Evolutionary conservation across 2,797 vertebrate genomes (phyloP).

Genomic region (Halcyon badia): DNA sequence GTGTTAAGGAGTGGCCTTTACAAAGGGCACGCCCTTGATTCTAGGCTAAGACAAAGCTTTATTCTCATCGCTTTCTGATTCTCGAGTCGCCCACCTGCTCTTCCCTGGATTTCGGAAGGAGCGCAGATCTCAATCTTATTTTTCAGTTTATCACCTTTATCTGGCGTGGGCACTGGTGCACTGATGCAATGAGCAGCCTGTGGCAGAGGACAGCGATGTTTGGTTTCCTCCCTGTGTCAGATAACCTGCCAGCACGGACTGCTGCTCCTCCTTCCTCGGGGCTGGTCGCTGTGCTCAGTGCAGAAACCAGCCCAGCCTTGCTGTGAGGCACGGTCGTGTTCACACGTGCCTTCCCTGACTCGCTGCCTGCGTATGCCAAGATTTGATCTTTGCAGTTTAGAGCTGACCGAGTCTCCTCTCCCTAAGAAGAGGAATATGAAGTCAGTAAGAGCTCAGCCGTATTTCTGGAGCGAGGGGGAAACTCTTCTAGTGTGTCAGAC

Average conservation of each 20-base stretch:
- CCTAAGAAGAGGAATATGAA: background rate
- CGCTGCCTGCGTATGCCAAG: background rate
- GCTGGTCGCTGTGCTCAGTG: fast-evolving
- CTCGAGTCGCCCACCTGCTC: background rate
- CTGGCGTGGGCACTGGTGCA: background rate
- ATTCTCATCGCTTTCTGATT: background rate
- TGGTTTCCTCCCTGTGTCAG: background rate
- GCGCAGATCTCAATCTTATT: background rate
- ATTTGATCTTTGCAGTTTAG: background rate
- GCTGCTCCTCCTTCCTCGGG: background rate
- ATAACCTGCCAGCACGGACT: background rate
- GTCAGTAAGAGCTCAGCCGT: background rate
- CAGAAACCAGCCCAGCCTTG: background rate
- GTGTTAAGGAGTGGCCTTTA: background rate
- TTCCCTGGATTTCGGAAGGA: background rate
- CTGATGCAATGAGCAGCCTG: background rate
- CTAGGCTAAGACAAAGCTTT: background rate
- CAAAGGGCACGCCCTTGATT: background rate
- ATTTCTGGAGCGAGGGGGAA: background rate
- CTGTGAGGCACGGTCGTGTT: background rate
- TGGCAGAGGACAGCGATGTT: background rate
- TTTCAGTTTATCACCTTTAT: background rate
- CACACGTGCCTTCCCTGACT: background rate
- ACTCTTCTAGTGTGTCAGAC: background rate
- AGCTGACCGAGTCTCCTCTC: background rate